Conservation (phyloP, 1,140 invertebrate genomes). For the Conus ventricosus region DNA sequence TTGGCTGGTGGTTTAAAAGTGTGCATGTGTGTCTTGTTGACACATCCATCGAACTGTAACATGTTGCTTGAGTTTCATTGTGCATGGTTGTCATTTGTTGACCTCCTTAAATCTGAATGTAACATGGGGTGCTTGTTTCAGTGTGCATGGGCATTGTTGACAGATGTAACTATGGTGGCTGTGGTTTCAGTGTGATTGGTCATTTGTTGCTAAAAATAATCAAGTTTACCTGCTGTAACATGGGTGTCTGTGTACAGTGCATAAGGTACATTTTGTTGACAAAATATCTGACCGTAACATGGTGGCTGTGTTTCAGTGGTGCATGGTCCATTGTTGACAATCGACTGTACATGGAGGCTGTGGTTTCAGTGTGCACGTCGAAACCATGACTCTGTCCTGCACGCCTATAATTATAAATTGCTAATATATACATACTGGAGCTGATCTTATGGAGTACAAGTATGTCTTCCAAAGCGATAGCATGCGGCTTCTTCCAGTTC, state of each 20-base stretch:
- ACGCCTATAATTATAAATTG: too few relatives aligned
- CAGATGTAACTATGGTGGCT: too few relatives aligned
- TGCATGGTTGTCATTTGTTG: too few relatives aligned
- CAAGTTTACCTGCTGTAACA: not conserved
- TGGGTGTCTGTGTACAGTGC: too few relatives aligned
- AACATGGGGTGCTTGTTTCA: too few relatives aligned
- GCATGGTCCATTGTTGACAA: not conserved
- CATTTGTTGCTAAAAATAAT: too few relatives aligned
- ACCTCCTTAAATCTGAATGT: too few relatives aligned
- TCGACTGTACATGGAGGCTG: not conserved
- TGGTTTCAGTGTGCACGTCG: conserved; percentile 85
- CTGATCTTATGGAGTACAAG: conserved; percentile 92
- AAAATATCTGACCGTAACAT: too few relatives aligned
- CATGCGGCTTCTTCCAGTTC: conserved; percentile 88
- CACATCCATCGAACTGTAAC: too few relatives aligned
- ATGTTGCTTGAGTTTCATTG: too few relatives aligned
- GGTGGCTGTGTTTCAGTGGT: not conserved
- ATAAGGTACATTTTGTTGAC: too few relatives aligned
- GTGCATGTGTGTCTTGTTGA: too few relatives aligned
- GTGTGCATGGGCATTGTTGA: not conserved
- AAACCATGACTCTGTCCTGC: conserved; percentile 95
- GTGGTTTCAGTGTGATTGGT: conserved; percentile 3
- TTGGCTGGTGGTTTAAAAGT: not conserved
- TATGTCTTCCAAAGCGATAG: conserved; percentile 87
- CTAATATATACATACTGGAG: conserved; percentile 97